phyloP scores from a whole-genome alignment of 30 jellyfish, hydroid and myxozoan species.

The Phacellophora camtschatica region DNA sequence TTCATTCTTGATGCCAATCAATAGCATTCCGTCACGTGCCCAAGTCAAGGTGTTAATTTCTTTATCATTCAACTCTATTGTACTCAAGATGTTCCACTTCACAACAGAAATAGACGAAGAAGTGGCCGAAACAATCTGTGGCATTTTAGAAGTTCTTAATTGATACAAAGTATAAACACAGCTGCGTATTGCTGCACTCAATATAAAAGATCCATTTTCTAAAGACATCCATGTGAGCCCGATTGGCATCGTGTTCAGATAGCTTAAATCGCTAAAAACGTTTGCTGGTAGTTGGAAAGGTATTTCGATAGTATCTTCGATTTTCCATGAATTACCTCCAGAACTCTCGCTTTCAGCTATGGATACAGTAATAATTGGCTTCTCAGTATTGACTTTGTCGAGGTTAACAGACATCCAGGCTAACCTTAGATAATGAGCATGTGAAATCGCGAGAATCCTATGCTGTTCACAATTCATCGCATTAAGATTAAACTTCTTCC shows the following conservation, averaged over 20 bases:
- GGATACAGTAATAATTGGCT: conserved; percentile 24
- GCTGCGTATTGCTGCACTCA: conserved; percentile 81
- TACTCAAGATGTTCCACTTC: conserved; percentile 71
- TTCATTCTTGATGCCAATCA: conserved; percentile 97
- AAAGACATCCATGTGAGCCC: conserved; percentile 92
- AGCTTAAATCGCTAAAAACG: conserved; percentile 6
- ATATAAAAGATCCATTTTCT: conserved; percentile 84
- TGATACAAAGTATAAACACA: conserved; percentile 48
- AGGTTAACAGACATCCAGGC: conserved; percentile 74
- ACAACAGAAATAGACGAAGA: conserved; percentile 47
- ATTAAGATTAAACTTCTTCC: background rate
- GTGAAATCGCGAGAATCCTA: conserved; percentile 64
- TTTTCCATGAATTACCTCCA: conserved; percentile 86
- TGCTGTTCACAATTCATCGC: background rate
- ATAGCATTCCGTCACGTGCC: conserved; percentile 93
- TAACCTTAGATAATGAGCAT: conserved; percentile 78
- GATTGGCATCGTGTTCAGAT: conserved; percentile 47
- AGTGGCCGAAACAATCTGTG: conserved; percentile 46
- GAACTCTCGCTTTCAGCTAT: conserved; percentile 81
- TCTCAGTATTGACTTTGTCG: background rate
- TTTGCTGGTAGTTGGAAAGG: conserved; percentile 33
- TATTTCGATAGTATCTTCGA: conserved; percentile 59
- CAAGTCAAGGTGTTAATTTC: conserved; percentile 85
- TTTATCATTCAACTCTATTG: conserved; percentile 53
- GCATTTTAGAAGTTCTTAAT: conserved; percentile 13